These are phyloP conservation scores for Platyrinchus mystaceus DNA, from an alignment of 2,797 vertebrate species.

Conservation along the genomic window DNA sequence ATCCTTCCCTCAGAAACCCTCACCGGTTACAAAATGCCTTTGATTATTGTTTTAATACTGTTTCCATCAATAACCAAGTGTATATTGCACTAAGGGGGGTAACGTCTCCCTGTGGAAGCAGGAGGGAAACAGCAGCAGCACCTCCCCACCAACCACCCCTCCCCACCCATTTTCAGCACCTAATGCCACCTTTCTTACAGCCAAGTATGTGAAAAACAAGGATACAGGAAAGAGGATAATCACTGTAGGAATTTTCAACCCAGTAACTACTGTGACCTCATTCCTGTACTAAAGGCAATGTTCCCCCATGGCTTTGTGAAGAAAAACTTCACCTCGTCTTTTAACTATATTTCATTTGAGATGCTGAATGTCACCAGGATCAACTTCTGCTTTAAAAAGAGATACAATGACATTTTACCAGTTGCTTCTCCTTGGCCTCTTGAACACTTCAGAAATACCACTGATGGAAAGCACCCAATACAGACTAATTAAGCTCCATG, in stretches of 20 bases:
- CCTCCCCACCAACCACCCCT: background rate
- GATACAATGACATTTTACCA: background rate
- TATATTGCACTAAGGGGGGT: no score
- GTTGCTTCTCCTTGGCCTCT: background rate
- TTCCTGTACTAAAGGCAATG: background rate
- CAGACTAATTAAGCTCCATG: background rate
- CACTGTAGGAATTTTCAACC: background rate
- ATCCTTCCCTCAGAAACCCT: background rate
- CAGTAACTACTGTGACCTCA: background rate
- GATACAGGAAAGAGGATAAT: background rate
- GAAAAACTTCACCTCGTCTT: background rate
- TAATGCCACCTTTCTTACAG: background rate
- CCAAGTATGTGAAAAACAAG: background rate
- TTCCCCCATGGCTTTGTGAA: background rate
- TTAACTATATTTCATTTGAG: background rate
- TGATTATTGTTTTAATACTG: background rate
- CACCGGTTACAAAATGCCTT: background rate
- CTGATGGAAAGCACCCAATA: background rate
- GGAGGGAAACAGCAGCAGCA: background rate
- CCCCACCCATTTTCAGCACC: background rate
- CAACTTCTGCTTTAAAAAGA: background rate
- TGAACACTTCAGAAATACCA: background rate
- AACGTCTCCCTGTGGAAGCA: background rate
- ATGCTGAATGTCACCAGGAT: background rate
- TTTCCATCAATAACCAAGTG: background rate